Evolutionary conservation across 1,140 invertebrate species (phyloP).

Genomic region (Leucophenga varia): DNA sequence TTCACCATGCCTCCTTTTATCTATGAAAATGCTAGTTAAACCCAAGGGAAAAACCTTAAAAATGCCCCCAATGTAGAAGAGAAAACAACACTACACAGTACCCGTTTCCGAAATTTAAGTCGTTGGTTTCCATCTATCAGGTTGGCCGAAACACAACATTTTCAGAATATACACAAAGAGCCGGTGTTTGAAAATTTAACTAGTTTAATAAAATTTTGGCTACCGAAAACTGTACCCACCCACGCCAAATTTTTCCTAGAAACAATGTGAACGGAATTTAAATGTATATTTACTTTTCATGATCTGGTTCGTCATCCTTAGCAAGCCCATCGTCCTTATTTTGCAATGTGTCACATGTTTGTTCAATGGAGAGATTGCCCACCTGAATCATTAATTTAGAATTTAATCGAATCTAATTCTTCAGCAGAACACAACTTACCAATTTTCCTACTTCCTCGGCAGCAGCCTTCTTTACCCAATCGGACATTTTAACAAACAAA

Average conservation of each 20-base stretch:
- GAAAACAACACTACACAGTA: too few relatives aligned
- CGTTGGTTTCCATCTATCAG: too few relatives aligned
- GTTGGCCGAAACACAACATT: neutral
- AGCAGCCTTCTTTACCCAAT: conserved; percentile 49
- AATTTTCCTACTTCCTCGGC: conserved; percentile 47
- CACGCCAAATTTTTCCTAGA: neutral
- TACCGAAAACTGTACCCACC: neutral
- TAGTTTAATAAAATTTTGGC: neutral
- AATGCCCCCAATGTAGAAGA: too few relatives aligned
- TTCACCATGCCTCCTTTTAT: too few relatives aligned
- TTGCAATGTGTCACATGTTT: conserved; percentile 11
- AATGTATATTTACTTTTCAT: conserved; percentile 28
- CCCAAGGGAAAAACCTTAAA: too few relatives aligned
- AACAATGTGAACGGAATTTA: neutral
- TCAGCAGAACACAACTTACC: conserved; percentile 10
- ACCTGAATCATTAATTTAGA: conserved; percentile 17
- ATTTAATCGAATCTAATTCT: neutral
- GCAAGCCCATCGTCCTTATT: neutral
- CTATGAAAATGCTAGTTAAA: too few relatives aligned
- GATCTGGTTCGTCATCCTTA: conserved; percentile 29
- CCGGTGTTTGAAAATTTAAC: neutral
- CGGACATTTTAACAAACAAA: conserved; percentile 33
- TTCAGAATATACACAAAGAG: neutral
- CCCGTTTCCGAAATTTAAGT: too few relatives aligned
- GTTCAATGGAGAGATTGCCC: conserved; percentile 22